Conservation (phyloP, 2,797 vertebrate genomes). For the Poeciliopsis paucimaculata region DNA sequence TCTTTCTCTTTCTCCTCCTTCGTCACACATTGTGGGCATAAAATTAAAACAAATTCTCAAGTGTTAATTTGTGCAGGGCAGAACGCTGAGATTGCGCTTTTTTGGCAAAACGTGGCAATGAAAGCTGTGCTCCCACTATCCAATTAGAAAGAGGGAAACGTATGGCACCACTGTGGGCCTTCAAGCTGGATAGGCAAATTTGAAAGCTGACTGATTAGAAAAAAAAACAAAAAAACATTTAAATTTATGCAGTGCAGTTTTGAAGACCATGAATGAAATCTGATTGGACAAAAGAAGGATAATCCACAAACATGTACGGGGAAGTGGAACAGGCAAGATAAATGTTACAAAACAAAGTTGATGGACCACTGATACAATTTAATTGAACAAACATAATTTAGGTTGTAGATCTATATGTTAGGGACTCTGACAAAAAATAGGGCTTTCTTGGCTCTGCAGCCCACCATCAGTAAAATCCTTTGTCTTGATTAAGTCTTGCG, state of each 20-base stretch:
- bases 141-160: too few species aligned
- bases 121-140: too few species aligned
- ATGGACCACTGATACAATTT: not conserved
- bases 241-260: not conserved
- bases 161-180: too few species aligned
- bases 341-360: not conserved
- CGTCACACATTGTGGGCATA: too few species aligned
- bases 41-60: too few species aligned
- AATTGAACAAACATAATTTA: not conserved
- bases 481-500: not conserved
- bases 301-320: not conserved
- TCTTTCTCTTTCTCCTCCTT: too few species aligned
- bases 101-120: too few species aligned
- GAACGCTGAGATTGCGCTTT: too few species aligned
- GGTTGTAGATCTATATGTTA: not conserved
- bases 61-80: too few species aligned
- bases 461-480: not conserved
- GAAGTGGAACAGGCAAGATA: not conserved
- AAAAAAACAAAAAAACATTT: not conserved
- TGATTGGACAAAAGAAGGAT: not conserved
- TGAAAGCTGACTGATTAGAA: not conserved
- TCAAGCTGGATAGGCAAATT: not conserved
- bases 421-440: not conserved
- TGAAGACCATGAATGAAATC: not conserved
- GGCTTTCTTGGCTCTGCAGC: not conserved